Percentiles rank a stretch among this genome's conserved stretches.
phyloP scores from a whole-genome alignment of 64 coral and sea anemone genomes.

The Anthopleura sola region DNA sequence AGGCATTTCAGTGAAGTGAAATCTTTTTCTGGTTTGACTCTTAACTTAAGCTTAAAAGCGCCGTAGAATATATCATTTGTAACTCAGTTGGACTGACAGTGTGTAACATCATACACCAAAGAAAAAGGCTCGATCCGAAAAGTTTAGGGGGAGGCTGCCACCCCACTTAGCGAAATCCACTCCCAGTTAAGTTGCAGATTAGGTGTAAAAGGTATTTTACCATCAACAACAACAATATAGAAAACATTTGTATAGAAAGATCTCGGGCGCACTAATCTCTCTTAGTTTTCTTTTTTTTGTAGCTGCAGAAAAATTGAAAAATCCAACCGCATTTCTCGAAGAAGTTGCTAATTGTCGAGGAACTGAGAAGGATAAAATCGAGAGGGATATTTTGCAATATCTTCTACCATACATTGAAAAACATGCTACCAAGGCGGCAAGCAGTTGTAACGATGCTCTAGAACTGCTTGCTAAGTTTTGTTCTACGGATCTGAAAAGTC shows the following conservation, averaged over 20 bases:
- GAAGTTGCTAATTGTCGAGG: not conserved
- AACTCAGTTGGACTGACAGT: no score
- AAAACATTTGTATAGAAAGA: not conserved
- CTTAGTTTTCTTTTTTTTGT: not conserved
- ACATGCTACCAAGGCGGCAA: not conserved
- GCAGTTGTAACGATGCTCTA: conserved; percentile 3
- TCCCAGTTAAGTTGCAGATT: no score
- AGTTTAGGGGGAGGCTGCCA: no score
- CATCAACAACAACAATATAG: no score
- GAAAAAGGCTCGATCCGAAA: no score
- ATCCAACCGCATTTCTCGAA: not conserved
- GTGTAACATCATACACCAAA: no score
- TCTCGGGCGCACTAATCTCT: not conserved
- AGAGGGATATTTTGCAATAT: not conserved
- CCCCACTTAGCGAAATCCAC: no score
- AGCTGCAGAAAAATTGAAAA: not conserved
- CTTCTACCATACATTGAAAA: not conserved
- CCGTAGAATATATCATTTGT: no score
- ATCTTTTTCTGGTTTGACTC: no score
- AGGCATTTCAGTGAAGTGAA: no score
- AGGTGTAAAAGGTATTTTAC: no score
- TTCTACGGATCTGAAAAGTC: not conserved
- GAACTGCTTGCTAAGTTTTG: not conserved
- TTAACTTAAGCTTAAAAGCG: no score
- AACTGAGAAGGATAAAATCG: not conserved